Base-by-base conservation (phyloP, 2,888 invertebrate genomes). In the Girardia tigrina region DNA sequence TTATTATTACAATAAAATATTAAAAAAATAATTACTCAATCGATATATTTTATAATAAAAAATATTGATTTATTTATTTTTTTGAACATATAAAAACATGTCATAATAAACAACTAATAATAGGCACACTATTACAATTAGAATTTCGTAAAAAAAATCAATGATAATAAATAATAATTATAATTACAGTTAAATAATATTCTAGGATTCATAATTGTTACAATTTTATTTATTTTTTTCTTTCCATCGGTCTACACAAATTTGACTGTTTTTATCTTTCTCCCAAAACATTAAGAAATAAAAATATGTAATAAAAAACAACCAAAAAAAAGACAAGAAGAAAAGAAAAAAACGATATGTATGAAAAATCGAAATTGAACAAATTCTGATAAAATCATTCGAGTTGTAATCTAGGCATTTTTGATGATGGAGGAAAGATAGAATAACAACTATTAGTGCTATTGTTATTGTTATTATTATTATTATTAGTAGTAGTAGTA, bases 351-450 rank as follows among this genome's bases (percentile, higher is more conserved):
- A 12, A 56, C n/a, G 23, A n/a, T n/a, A 56, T 56, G 23, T 56
- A 23, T 56, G 23, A 20, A 23, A 56, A 56, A 56, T 56, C 56
- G 56, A 56, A 56, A 23, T 56, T 56, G 56, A 56, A 56, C n/a
- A 20, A 2, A 56, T 12, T 20, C 16, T 36, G 36, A 12, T 12
- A 36, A 12, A 56, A 56, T 56, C 23, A 56, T 56, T 56, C 56
- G 56, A 56, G 56, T 56, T 56, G 56, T n/a, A 56, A 56, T 56
- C 56, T 56, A n/a, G 56, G 56, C n/a, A 56, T 56, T 56, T 56
- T 56, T 56, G 56, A 56, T 2, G 56, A 56, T n/a, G 4, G 56
- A 56, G 56, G 56, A 56, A 56, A 56, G 20, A 56, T 20, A n/a
- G 56, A 12, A 16, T 56, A 56, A n/a, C 56, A 56, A 56, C 56